Evolutionary conservation across 2,888 invertebrate species (phyloP).

Genomic region (Eupithecia subumbrata): DNA sequence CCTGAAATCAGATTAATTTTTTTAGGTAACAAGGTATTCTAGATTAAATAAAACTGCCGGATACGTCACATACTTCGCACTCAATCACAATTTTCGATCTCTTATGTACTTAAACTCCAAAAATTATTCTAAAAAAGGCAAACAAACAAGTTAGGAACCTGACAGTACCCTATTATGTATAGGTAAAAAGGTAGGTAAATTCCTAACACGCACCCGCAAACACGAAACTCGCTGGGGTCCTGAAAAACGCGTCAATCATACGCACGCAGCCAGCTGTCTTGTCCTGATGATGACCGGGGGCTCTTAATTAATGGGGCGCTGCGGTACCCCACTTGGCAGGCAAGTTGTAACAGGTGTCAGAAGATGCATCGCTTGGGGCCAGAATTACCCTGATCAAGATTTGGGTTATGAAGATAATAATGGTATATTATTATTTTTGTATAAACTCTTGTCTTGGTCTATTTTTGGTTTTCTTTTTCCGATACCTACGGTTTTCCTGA

Average conservation of each 20-base stretch:
- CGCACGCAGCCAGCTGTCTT: constrained; percentile 73
- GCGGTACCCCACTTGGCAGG: constrained; percentile 47
- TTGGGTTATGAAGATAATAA: not conserved
- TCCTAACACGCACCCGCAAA: constrained; percentile 20
- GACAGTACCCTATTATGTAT: constrained; percentile 44
- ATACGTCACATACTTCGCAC: not conserved
- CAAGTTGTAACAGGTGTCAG: constrained; percentile 44
- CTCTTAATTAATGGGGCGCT: constrained; percentile 73
- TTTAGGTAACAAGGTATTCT: no score
- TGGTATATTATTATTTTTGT: not conserved
- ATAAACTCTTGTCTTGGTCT: not conserved
- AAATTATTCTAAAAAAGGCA: not conserved
- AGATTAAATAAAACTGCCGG: not conserved
- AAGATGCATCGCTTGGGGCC: constrained; percentile 16
- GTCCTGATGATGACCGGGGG: constrained; percentile 70
- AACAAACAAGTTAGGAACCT: not conserved
- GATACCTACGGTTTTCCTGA: not conserved
- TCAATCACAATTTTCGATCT: not conserved
- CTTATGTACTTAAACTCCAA: no score
- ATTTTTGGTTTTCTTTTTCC: not conserved
- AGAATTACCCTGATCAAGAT: constrained; percentile 2
- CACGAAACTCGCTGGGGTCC: constrained; percentile 36
- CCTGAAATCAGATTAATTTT: not conserved
- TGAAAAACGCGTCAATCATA: constrained; percentile 65
- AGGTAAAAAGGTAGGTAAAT: constrained; percentile 34